Percentiles rank a stretch among this genome's conserved stretches.
Evolutionary conservation across 2,797 vertebrate genomes (phyloP).

Genomic region (Falco cherrug): DNA sequence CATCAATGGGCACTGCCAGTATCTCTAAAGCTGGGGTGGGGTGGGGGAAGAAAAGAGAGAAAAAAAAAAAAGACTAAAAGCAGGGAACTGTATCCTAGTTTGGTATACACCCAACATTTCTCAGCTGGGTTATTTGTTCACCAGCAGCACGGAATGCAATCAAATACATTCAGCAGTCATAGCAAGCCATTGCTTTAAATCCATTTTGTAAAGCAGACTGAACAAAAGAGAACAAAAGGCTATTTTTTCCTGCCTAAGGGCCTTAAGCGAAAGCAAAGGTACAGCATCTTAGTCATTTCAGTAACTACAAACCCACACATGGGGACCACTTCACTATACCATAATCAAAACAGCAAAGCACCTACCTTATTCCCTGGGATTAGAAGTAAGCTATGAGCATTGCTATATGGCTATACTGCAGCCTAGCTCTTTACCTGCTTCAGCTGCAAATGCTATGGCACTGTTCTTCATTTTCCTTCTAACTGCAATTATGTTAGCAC

Average conservation of each 20-base stretch:
- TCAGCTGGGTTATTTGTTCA: neutral
- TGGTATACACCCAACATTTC: neutral
- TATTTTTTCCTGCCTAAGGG: neutral
- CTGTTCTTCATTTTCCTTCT: neutral
- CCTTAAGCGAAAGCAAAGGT: neutral
- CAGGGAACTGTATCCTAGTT: neutral
- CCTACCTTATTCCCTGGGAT: neutral
- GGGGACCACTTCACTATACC: neutral
- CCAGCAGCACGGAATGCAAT: neutral
- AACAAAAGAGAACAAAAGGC: neutral
- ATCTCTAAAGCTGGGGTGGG: neutral
- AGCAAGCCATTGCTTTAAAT: neutral
- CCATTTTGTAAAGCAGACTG: neutral
- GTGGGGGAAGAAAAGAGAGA: neutral
- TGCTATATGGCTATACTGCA: neutral
- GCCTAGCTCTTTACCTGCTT: neutral
- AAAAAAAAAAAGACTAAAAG: neutral
- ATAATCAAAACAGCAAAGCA: neutral
- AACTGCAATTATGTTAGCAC: neutral
- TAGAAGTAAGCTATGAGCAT: neutral
- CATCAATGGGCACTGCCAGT: neutral
- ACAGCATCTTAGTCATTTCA: neutral
- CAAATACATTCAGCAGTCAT: neutral
- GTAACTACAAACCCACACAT: neutral
- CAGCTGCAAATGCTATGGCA: neutral